These are phyloP conservation scores for Dolomedes plantarius DNA, from an alignment of 2,888 invertebrate species.

Conservation along the genomic window DNA sequence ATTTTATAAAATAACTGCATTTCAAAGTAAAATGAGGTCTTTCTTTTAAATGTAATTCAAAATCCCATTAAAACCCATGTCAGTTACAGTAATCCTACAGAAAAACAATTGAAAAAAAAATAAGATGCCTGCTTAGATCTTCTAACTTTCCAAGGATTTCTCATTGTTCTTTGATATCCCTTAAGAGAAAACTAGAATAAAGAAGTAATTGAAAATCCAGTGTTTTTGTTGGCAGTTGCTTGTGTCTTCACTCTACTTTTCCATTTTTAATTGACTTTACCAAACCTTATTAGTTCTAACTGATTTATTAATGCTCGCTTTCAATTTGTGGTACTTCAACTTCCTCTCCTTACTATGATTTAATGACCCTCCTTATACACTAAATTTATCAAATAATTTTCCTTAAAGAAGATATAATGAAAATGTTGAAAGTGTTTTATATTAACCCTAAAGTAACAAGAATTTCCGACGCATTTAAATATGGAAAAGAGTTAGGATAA, in stretches of 20 bases:
- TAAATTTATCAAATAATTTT: background rate
- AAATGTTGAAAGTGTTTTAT: background rate
- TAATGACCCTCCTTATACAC: background rate
- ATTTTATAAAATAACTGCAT: background rate
- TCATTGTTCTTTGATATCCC: slow-evolving; percentile 50
- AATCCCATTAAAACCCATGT: slow-evolving; percentile 46
- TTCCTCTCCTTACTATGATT: background rate
- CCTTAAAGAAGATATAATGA: background rate
- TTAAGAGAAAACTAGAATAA: slow-evolving; percentile 48
- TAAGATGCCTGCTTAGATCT: slow-evolving; percentile 3
- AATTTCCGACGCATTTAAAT: background rate
- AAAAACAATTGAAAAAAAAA: slow-evolving; percentile 10
- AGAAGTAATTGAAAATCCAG: slow-evolving; percentile 38
- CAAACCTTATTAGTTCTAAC: slow-evolving; percentile 25
- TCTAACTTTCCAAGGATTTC: slow-evolving; percentile 31
- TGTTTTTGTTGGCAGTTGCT: slow-evolving; percentile 42
- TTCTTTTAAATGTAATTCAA: slow-evolving; percentile 8
- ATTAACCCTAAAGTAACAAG: background rate
- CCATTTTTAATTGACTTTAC: slow-evolving; percentile 40
- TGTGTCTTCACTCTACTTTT: slow-evolving; percentile 25
- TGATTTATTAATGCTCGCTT: slow-evolving; percentile 38
- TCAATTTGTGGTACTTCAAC: background rate
- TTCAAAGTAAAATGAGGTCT: background rate
- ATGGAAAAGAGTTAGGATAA: background rate
- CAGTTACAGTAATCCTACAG: slow-evolving; percentile 31